Percentiles rank a stretch among this genome's conserved stretches.
Conservation (phyloP, 2,113 vertebrate species). For the Mesembrinibis cayennensis region DNA sequence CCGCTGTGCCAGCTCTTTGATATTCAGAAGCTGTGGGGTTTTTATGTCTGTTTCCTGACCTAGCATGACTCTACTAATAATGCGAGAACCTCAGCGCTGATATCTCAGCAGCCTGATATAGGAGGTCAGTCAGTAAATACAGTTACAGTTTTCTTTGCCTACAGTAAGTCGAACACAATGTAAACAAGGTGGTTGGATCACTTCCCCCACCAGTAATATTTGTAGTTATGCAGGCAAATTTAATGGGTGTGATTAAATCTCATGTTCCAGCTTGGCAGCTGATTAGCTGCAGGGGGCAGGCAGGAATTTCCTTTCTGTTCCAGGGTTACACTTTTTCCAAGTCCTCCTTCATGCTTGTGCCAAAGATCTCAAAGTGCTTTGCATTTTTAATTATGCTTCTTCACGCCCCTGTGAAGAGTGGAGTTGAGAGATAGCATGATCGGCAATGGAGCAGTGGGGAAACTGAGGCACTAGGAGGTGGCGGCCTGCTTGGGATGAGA, state of each 20-base stretch:
- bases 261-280: slow-evolving; percentile 38
- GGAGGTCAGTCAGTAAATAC: slow-evolving; percentile 43
- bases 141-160: slow-evolving; percentile 21
- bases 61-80: slow-evolving; percentile 28
- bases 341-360: background rate
- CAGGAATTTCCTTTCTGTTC: slow-evolving; percentile 57
- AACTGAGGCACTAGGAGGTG: background rate
- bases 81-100: background rate
- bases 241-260: slow-evolving; percentile 43
- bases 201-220: background rate
- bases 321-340: background rate
- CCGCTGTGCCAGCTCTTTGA: slow-evolving; percentile 19
- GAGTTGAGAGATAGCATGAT: background rate
- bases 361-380: slow-evolving; percentile 29
- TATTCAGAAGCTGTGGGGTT: background rate
- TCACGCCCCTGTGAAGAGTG: background rate
- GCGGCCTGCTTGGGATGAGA: background rate
- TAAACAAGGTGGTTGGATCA: slow-evolving; percentile 41
- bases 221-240: slow-evolving; percentile 33
- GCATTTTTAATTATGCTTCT: background rate
- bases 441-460: background rate
- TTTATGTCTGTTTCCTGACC: slow-evolving; percentile 54
- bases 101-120: background rate
- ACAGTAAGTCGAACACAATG: background rate
- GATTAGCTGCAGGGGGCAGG: slow-evolving; percentile 50